Evolutionary conservation across 2,888 invertebrate genomes (phyloP).

Genomic region (Chaetoderma sp.): DNA sequence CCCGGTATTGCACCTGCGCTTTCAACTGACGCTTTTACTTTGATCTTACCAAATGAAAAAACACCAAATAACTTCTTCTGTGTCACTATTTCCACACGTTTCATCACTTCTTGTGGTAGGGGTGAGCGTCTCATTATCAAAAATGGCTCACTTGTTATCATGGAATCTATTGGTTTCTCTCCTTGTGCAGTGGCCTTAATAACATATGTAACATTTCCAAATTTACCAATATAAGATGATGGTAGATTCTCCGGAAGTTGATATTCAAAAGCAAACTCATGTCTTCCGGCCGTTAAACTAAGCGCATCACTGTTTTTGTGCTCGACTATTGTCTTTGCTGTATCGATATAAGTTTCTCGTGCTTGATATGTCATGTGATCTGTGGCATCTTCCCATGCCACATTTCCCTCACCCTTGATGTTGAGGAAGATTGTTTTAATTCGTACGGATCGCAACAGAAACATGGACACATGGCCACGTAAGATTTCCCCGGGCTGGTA

Average conservation of each 20-base stretch:
- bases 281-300: constrained; percentile 48
- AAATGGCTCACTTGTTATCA: constrained; percentile 67
- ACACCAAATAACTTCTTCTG: constrained; percentile 50
- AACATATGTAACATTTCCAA: constrained; percentile 68
- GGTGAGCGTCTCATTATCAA: constrained; percentile 51
- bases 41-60: constrained; percentile 62
- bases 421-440: constrained; percentile 39
- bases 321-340: constrained; percentile 44
- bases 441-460: constrained; percentile 22
- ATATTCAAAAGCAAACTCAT: constrained; percentile 64
- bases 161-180: constrained; percentile 56
- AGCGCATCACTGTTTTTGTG: constrained; percentile 29
- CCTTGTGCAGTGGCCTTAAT: constrained; percentile 62
- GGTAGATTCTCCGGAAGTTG: constrained; percentile 63
- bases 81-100: constrained; percentile 27
- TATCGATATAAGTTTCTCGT: constrained; percentile 63
- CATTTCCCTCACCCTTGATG: constrained; percentile 57
- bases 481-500: constrained; percentile 67
- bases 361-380: constrained; percentile 45
- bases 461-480: constrained; percentile 47
- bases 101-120: constrained; percentile 37
- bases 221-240: constrained; percentile 68
- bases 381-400: constrained; percentile 62
- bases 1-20: constrained; percentile 62
- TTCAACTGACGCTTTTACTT: constrained; percentile 50